Evolutionary conservation across 2,113 vertebrate genomes (phyloP).

Genomic region (Eretmochelys imbricata): DNA sequence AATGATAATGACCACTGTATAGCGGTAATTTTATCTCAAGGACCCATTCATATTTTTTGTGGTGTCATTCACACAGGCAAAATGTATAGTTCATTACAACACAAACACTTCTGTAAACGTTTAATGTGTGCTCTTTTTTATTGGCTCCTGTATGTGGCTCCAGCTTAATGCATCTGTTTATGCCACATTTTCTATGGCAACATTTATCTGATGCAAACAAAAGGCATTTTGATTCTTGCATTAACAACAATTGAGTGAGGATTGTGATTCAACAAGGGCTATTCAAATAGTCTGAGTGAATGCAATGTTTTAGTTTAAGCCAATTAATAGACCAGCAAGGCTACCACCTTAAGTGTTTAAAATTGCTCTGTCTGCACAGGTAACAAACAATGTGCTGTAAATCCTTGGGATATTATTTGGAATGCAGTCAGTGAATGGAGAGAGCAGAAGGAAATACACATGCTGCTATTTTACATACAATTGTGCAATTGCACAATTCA

Average conservation of each 20-base stretch:
- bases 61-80: conserved; percentile 48
- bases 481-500: neutral
- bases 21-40: conserved; percentile 78
- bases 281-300: conserved; percentile 53
- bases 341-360: conserved; percentile 31
- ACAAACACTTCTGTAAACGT: neutral
- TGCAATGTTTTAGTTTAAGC: conserved; percentile 51
- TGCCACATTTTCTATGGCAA: conserved; percentile 11
- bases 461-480: neutral
- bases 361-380: conserved; percentile 15
- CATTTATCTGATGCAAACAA: conserved; percentile 67
- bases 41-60: neutral
- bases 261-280: conserved; percentile 57
- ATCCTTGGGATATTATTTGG: neutral
- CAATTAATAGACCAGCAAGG: conserved; percentile 59
- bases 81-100: conserved; percentile 45
- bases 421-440: conserved; percentile 4
- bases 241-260: conserved; percentile 64
- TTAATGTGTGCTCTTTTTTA: conserved; percentile 26
- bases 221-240: conserved; percentile 70
- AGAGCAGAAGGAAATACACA: neutral
- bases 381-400: conserved; percentile 23
- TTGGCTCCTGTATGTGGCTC: conserved; percentile 26
- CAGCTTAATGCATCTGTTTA: conserved; percentile 64
- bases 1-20: conserved; percentile 79